Evolutionary conservation across 2,888 invertebrate genomes (phyloP), one percentile per base, ranked within the genome.

Genomic region (Perithous albicinctus): DNA sequence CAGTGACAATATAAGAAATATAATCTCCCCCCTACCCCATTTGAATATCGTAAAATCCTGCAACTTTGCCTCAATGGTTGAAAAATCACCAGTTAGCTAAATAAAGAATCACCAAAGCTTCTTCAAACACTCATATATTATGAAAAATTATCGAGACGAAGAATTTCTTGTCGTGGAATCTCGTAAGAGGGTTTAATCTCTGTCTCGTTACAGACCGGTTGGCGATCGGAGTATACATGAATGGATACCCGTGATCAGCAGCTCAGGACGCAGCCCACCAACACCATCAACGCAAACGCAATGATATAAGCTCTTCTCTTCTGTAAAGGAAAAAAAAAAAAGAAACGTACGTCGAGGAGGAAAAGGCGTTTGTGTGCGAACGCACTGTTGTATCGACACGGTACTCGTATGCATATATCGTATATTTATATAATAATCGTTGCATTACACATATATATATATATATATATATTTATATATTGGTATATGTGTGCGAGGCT

Each of bases 221-320:
- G 97, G 97, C 95, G 97, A 94, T 96, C 97, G 91, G 97, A 97
- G 94, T 97, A 97, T 94, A 97, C 97, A 96, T 97, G 97, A 97
- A 97, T 96, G 86, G 77, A 70, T 95, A 94, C 93, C 93, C 91
- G 92, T 89, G 90, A 92, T 86, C 90, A 85, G 82, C 87, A 89
- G 86, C 86, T 87, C 88, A 88, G 89, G 89, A 91, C 89, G 89
- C 89, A 91, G 88, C 91, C 90, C 90, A 90, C 90, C 92, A 88
- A 70, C 82, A 59, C 35, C 74, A 70, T 82, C 64, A 43, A 59
- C 59, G 59, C 64, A 46, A 66, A 59, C 86, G 83, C 85, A 84
- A 85, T 81, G 85, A 86, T 85, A 86, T 84, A 85, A 88, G 86
- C 85, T 85, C 84, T 87, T 84, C 83, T 73, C 69, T 76, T 48